Evolutionary conservation across 2,797 vertebrate genomes (phyloP), one percentile per base, ranked within the genome.

Genomic region (Tinamus major): DNA sequence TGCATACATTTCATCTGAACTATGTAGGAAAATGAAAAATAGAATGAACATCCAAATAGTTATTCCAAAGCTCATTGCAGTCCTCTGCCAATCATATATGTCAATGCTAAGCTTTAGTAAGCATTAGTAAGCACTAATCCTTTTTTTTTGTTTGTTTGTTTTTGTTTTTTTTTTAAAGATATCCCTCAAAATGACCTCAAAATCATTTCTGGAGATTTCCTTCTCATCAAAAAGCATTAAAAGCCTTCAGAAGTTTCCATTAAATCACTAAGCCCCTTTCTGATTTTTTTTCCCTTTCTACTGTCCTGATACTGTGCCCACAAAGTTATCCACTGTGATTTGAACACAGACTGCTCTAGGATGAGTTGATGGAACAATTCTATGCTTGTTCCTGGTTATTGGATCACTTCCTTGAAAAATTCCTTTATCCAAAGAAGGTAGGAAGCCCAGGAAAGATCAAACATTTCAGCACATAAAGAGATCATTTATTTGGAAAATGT

Each of bases 201-300:
- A 3, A 51, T 3, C 0, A 13, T 63, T 55, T 42, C 1, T 3
- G 3, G 5, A 5, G 9, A 56, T 51, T 85, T 78, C 1, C 67
- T 85, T 85, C 19, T 7, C 5, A 24, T 39, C 4, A 69, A 70
- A 76, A 87, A 61, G 3, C 0, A 64, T 8, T 10, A 70, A 72
- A 80, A 37, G 0, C 1, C 24, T 70, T 79, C 27, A 72, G 19
- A 90, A 79, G 14, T 56, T 61, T 74, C 6, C 53, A 70, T 7
- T 53, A 11, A 5, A 72, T 6, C 19, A 23, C 61, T 41, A 72
- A 86, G 8, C 4, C 13, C 20, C 9, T 41, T 82, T 77, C 29
- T 74, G 9, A 26, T 15, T 78, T 87, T 74, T 9, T 9, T 85
- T 74, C 10, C 6, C 5, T 67, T 77, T 72, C 26, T 13, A 11